Evolutionary conservation across 2,888 invertebrate genomes (phyloP), one percentile per base, ranked within the genome.

Genomic region (Gerris lacustris): DNA sequence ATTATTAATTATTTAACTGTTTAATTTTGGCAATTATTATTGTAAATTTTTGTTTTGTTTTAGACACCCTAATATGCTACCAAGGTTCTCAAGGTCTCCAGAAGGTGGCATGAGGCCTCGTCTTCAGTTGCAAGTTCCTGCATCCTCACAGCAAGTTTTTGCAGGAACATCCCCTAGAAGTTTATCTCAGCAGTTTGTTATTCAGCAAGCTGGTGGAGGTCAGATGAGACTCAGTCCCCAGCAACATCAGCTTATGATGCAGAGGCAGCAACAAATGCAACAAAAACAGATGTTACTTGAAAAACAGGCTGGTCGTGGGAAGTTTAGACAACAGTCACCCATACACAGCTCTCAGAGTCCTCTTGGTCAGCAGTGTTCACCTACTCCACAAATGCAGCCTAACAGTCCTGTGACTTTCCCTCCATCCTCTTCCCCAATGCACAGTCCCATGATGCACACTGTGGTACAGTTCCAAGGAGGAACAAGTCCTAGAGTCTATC

Each of bases 1-100:
- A 11, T 55, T 55, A 55, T 55, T 55, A 2, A 55, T 55, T 55
- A 11, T 55, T 55, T 55, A 55, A 55, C 9, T 11, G 15, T 55
- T 9, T 55, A 11, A 15, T 9, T 55, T 11, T 55, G 55, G 5
- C 1, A 55, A 11, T 55, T 11, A 9, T 55, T 9, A 55, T 11
- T 15, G 55, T 11, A 15, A 55, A 55, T 55, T 9, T n/a, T 64
- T 2, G 31, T 18, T 64, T 18, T 72, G 70, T 71, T 69, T 67
- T 67, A 77, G 77, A 63, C 76, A 76, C 68, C 73, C 75, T 18
- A 75, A 74, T 6, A 74, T 78, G 64, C 76, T 77, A 45, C 81
- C 81, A 70, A 77, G 83, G 67, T 83, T 83, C 74, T 80, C 82
- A 6, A 79, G 82, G 67, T 82, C 83, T 47, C 80, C 81, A 1